Evolutionary conservation across 2,888 invertebrate genomes (phyloP).

Genomic region (Charanyca ferruginea): DNA sequence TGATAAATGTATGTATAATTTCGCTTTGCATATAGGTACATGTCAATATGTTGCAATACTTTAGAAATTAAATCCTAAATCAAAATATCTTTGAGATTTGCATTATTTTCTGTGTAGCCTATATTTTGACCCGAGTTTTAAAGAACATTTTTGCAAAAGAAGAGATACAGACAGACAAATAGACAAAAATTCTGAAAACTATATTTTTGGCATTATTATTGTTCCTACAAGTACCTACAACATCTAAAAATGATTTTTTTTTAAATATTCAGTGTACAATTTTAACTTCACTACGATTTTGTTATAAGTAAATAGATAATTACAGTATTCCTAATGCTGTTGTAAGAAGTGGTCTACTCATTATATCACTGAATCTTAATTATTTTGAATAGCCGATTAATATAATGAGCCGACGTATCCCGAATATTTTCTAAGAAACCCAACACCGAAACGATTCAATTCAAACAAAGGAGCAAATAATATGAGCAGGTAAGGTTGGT

Average conservation of each 20-base stretch:
- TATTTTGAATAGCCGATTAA: slow-evolving; percentile 16
- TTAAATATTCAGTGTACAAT: no score
- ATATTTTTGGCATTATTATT: no score
- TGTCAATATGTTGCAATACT: not conserved
- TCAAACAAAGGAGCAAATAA: slow-evolving; percentile 74
- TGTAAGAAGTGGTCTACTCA: not conserved
- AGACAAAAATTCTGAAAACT: no score
- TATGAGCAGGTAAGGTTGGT: slow-evolving; percentile 78
- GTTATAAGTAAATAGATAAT: no score
- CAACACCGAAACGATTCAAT: slow-evolving; percentile 61
- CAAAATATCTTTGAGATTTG: not conserved
- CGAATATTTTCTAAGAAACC: slow-evolving; percentile 61
- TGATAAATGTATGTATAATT: not conserved
- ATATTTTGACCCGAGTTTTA: no score
- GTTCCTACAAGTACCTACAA: no score
- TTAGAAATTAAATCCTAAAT: not conserved
- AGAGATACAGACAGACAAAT: no score
- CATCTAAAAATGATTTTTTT: no score
- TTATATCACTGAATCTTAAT: slow-evolving; percentile 4
- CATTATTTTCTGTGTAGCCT: no score
- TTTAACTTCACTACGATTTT: no score
- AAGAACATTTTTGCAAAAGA: no score
- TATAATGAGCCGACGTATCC: slow-evolving; percentile 29
- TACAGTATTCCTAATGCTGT: not conserved
- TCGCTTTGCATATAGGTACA: not conserved